Evolutionary conservation across 2,797 vertebrate species (phyloP), one percentile per base, ranked within the genome.

Genomic region (Poecilia velifera): DNA sequence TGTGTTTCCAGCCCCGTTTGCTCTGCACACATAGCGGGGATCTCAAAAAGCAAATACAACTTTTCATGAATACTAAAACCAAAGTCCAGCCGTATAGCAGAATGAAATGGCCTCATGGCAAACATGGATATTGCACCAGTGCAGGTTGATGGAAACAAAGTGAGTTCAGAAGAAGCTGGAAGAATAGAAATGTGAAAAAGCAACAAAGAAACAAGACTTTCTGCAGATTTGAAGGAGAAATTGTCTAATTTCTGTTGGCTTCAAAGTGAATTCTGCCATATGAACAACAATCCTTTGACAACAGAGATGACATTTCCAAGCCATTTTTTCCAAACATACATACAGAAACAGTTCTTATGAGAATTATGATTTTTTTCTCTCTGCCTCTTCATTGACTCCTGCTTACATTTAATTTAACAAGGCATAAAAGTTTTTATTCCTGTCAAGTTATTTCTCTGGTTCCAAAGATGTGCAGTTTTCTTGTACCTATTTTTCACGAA

Each of bases 41-140:
- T 4, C 0, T 28, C 43, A 45, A 59, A 68, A 53, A 41, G 47
- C 20, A 66, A 34, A 20, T 20, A 16, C 3, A 1, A 70, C 34
- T 31, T 75, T 74, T 80, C 53, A 73, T 59, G 64, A 81, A 66
- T 47, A 70, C 16, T 64, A 68, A 70, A 70, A n/a, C 34, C 64
- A 49, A 55, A 77, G 31, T 68, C 47, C 64, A 74, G 39, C 28
- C 20, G 47, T 31, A 41, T n/a, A 34, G 46, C 3, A 59, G 34
- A 76, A 66, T 31, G 62, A 72, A 53, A 45, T 66, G 36, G 6
- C n/a, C 53, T 39, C 46, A 45, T 49, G 57, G 73, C 47, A 68
- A 59, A 66, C 51, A 25, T 20, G 8, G 20, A 41, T 68, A 41
- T 68, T 68, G 3, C 8, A 64, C 34, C 2, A 41, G 34, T 6